These are phyloP conservation scores for Endotricha flammealis DNA, from an alignment of 2,888 invertebrate species.

Conservation along the genomic window DNA sequence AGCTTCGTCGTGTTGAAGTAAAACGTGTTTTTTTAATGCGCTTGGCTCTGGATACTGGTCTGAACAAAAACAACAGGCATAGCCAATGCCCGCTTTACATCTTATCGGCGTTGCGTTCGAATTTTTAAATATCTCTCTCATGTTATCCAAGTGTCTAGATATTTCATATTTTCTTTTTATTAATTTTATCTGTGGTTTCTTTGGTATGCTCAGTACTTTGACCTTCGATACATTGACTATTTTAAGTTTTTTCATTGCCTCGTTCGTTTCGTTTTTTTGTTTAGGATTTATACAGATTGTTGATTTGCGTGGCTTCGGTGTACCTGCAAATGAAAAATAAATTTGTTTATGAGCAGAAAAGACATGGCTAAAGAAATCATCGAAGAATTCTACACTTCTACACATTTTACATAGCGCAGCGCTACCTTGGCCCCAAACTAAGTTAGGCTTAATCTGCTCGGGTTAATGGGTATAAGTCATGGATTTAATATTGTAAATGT, in stretches of 20 bases:
- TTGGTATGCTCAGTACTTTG: neutral
- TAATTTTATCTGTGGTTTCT: neutral
- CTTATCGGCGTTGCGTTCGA: constrained; percentile 60
- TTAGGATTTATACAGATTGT: neutral
- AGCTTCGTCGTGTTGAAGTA: constrained; percentile 31
- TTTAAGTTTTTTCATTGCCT: neutral
- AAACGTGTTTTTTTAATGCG: constrained; percentile 45
- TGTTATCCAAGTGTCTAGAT: constrained; percentile 41
- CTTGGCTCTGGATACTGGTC: constrained; percentile 38
- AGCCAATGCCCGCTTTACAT: constrained; percentile 42
- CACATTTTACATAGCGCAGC: too few species aligned
- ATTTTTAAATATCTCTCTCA: constrained; percentile 38
- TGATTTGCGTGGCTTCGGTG: neutral
- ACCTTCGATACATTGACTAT: constrained; percentile 12
- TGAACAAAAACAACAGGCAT: constrained; percentile 48
- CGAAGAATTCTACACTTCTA: too few species aligned
- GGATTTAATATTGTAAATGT: too few species aligned
- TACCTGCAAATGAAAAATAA: neutral
- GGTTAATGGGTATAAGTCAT: too few species aligned
- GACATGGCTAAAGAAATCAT: too few species aligned
- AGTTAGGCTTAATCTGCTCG: too few species aligned
- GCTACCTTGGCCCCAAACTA: too few species aligned
- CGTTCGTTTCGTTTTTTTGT: neutral
- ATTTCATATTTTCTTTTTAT: constrained; percentile 17
- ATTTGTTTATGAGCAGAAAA: too few species aligned